Percentiles rank a stretch among this genome's conserved stretches.
phyloP scores from a whole-genome alignment of 2,888 invertebrate genomes.

The Drosophila mimica region DNA sequence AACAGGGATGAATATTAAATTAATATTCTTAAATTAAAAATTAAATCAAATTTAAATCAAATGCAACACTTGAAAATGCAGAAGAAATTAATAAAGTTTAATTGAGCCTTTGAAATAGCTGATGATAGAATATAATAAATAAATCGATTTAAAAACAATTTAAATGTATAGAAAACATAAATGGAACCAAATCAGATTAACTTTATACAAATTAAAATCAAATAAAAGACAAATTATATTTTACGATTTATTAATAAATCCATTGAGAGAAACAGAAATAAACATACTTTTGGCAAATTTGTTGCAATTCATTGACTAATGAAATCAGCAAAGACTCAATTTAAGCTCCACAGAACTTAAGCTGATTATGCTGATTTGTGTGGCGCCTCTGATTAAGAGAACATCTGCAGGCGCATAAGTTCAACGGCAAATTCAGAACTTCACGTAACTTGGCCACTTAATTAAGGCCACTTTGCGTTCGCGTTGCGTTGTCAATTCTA shows the following conservation, averaged over 20 bases:
- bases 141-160: not conserved
- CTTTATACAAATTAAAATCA: not conserved
- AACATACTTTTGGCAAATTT: not conserved
- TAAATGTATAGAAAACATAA: not conserved
- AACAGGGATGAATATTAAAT: not conserved
- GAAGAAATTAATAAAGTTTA: not conserved
- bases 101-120: not conserved
- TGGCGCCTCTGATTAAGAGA: not conserved
- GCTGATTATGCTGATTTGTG: not conserved
- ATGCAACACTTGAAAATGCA: not conserved
- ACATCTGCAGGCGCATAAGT: not conserved
- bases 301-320: not conserved
- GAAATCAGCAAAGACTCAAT: not conserved
- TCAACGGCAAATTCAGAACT: conserved; percentile 7
- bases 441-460: conserved; percentile 19
- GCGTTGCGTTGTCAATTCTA: conserved; percentile 40
- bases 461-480: conserved; percentile 38
- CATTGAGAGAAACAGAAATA: not conserved
- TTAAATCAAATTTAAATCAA: not conserved
- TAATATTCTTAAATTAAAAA: not conserved
- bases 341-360: not conserved
- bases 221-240: not conserved
- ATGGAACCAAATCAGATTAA: not conserved
- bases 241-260: not conserved
- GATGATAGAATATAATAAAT: not conserved